phyloP scores from a whole-genome alignment of 2,797 vertebrate species.

The Clarias platycephalus region DNA sequence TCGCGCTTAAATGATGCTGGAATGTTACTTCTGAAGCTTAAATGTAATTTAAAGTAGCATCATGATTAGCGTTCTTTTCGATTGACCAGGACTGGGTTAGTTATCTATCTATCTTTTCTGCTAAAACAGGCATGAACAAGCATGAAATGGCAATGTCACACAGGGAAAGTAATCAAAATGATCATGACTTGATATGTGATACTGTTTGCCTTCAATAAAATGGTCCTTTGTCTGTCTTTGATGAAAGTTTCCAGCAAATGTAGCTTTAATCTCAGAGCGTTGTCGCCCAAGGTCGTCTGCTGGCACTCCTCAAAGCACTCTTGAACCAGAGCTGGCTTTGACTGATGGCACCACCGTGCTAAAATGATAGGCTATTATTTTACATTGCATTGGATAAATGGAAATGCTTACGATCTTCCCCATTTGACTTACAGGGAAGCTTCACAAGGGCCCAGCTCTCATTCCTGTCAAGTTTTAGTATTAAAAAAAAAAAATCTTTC shows the following conservation, averaged over 20 bases:
- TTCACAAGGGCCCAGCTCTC: conserved; percentile 29
- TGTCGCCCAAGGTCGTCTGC: conserved; percentile 70
- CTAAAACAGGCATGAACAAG: neutral
- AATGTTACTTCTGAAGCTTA: neutral
- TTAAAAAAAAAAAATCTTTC: too few relatives aligned
- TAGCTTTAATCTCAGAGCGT: conserved; percentile 65
- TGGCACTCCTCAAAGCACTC: conserved; percentile 56
- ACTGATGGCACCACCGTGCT: conserved; percentile 70
- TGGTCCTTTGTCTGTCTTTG: conserved; percentile 57
- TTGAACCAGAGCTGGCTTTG: conserved; percentile 67
- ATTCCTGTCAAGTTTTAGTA: neutral
- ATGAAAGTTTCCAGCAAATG: conserved; percentile 61
- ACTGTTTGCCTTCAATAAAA: conserved; percentile 55
- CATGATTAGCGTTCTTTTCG: neutral
- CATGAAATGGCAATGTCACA: conserved; percentile 28
- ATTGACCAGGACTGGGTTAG: neutral
- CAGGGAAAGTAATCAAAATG: conserved; percentile 18
- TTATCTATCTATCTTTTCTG: too few relatives aligned
- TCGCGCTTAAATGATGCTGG: neutral
- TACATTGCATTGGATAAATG: conserved; percentile 81
- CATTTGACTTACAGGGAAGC: conserved; percentile 44
- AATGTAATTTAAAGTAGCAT: neutral
- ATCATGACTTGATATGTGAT: neutral
- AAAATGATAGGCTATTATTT: conserved; percentile 84
- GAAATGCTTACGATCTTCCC: conserved; percentile 63